A percentile compares a stretch with the other conserved stretches of the same genome.
phyloP scores from a whole-genome alignment of 64 coral and sea anemone species.

The Montipora foliosa region DNA sequence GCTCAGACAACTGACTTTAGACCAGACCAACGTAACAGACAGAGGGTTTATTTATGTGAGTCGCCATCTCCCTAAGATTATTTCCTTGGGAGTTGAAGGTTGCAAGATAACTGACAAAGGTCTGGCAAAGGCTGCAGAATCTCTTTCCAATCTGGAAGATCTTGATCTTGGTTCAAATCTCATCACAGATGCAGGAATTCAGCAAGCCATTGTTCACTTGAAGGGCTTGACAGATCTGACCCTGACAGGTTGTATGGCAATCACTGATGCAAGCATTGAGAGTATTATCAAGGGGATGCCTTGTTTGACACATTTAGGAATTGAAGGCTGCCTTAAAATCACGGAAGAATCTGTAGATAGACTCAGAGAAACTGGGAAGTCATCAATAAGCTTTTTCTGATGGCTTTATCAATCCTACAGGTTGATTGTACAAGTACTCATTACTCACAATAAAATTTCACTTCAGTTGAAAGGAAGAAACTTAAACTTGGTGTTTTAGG shows the following conservation, averaged over 20 bases:
- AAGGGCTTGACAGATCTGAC: constrained; percentile 89
- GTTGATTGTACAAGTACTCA: neutral
- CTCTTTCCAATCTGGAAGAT: constrained; percentile 64
- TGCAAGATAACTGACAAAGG: constrained; percentile 78
- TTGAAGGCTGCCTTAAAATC: constrained; percentile 84
- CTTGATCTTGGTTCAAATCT: constrained; percentile 73
- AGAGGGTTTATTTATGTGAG: constrained; percentile 90
- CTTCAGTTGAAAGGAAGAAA: neutral
- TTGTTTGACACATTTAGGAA: constrained; percentile 91
- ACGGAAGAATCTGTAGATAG: constrained; percentile 73
- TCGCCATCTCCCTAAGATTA: constrained; percentile 66
- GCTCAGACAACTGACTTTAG: constrained; percentile 78
- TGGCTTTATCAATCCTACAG: neutral
- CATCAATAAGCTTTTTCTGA: constrained; percentile 87
- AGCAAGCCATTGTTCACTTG: constrained; percentile 63
- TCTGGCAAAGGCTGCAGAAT: constrained; percentile 48
- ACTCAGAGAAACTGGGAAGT: constrained; percentile 69
- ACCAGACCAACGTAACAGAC: constrained; percentile 85
- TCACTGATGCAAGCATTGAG: constrained; percentile 79
- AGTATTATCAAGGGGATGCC: constrained; percentile 71
- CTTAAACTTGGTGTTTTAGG: neutral
- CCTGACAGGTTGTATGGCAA: constrained; percentile 69
- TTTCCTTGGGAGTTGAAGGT: constrained; percentile 83
- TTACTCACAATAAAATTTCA: neutral
- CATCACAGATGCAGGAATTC: constrained; percentile 69